These are phyloP conservation scores for Nothura maculosa DNA, from an alignment of 2,797 vertebrate species.

Conservation along the genomic window DNA sequence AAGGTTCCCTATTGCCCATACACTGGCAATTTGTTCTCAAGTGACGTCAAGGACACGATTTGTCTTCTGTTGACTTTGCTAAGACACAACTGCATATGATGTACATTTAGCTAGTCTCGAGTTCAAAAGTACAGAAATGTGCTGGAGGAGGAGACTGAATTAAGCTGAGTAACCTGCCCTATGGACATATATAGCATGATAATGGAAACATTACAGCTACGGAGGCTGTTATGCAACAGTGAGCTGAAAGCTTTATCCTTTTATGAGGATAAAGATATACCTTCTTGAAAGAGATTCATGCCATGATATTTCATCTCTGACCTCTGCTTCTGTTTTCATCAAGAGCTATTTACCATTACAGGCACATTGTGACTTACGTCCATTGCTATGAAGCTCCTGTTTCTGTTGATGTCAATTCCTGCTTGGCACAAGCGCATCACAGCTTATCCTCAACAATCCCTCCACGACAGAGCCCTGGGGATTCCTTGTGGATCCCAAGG, in stretches of 20 bases:
- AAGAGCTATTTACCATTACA: not conserved
- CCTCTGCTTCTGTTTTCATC: not conserved
- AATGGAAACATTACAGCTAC: not conserved
- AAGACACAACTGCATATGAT: not conserved
- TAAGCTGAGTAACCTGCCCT: not conserved
- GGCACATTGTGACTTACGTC: fast-evolving
- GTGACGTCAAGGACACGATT: not conserved
- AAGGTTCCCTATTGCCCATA: fast-evolving
- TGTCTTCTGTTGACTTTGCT: not conserved
- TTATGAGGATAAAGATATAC: not conserved
- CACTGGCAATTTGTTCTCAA: not conserved
- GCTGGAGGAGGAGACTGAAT: not conserved
- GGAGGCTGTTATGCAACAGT: not conserved
- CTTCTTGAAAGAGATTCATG: not conserved
- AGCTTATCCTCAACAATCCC: too few relatives aligned
- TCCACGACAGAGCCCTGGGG: too few relatives aligned
- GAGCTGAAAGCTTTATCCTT: not conserved
- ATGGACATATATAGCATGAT: fast-evolving
- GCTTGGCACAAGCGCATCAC: too few relatives aligned
- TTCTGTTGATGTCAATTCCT: fast-evolving
- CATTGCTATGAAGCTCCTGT: fast-evolving
- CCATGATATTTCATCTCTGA: fast-evolving
- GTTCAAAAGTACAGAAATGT: not conserved
- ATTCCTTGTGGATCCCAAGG: not conserved
- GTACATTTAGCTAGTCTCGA: not conserved